Evolutionary conservation across 2,113 vertebrate genomes (phyloP).

Genomic region (Aspiorhynchus laticeps): DNA sequence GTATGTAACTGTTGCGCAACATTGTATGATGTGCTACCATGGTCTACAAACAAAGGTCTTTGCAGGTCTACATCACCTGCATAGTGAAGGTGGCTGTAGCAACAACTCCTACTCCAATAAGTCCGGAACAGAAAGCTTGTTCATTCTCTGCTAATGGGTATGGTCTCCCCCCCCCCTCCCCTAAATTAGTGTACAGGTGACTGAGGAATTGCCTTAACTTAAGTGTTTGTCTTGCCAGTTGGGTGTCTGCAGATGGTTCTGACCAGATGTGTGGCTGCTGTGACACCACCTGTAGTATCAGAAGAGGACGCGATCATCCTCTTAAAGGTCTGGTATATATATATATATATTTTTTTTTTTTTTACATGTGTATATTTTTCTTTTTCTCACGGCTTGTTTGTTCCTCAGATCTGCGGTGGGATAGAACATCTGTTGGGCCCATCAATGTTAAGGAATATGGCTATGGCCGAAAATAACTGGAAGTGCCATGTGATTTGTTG

Average conservation of each 20-base stretch:
- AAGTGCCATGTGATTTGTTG: background rate
- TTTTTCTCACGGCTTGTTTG: background rate
- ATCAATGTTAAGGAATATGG: background rate
- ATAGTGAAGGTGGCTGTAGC: conserved; percentile 38
- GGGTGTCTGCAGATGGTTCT: conserved; percentile 43
- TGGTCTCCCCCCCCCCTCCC: too few relatives aligned
- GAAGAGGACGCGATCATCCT: background rate
- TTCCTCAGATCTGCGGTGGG: background rate
- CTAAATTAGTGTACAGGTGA: too few relatives aligned
- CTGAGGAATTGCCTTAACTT: too few relatives aligned
- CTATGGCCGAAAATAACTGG: background rate
- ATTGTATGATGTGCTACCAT: background rate
- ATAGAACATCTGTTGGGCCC: background rate
- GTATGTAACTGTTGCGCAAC: background rate
- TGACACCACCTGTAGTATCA: conserved; percentile 30
- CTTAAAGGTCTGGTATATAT: background rate
- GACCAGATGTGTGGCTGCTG: conserved; percentile 50
- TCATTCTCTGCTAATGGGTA: conserved; percentile 37
- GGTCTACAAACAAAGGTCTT: background rate
- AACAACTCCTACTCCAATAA: background rate
- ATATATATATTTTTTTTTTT: too few relatives aligned
- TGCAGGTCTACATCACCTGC: conserved; percentile 44
- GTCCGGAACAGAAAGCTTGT: conserved; percentile 48
- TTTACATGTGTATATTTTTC: too few relatives aligned
- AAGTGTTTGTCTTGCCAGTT: conserved; percentile 25